phyloP scores from a whole-genome alignment of 1,140 invertebrate species.

The Yoshiicerus persimilis region DNA sequence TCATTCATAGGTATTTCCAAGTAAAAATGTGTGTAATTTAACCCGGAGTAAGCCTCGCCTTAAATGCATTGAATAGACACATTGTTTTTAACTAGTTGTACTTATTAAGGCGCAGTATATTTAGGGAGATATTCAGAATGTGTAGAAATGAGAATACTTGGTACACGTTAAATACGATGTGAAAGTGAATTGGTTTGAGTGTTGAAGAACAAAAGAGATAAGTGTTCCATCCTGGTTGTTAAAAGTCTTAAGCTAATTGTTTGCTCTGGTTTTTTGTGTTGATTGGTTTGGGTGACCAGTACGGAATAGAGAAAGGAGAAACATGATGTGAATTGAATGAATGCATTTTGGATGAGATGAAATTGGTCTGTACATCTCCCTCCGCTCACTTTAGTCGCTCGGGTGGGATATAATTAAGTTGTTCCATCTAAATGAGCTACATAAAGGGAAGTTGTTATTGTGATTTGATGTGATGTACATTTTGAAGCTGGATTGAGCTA shows the following conservation, averaged over 20 bases:
- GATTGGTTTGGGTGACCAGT: not conserved
- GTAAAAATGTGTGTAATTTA: too few species aligned
- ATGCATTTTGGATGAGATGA: not conserved
- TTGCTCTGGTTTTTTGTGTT: not conserved
- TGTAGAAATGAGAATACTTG: too few species aligned
- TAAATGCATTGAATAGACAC: too few species aligned
- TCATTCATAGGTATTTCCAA: too few species aligned
- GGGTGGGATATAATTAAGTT: conserved; percentile 21
- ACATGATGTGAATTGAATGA: not conserved
- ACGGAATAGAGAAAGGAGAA: not conserved
- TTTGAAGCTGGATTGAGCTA: not conserved
- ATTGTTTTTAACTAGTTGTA: too few species aligned
- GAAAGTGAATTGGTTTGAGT: not conserved
- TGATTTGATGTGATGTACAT: not conserved
- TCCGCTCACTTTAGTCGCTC: not conserved
- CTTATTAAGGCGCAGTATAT: too few species aligned
- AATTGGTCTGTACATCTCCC: not conserved
- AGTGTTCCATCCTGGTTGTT: not conserved
- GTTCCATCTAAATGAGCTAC: conserved; percentile 2
- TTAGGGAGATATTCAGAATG: too few species aligned
- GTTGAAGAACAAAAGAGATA: not conserved
- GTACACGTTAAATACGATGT: too few species aligned
- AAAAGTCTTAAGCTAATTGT: not conserved
- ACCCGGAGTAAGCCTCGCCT: too few species aligned
- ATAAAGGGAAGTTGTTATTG: conserved; percentile 14